These are phyloP conservation scores for Urocyon cinereoargenteus DNA, from an alignment of 2,797 vertebrate genomes.

Conservation along the genomic window DNA sequence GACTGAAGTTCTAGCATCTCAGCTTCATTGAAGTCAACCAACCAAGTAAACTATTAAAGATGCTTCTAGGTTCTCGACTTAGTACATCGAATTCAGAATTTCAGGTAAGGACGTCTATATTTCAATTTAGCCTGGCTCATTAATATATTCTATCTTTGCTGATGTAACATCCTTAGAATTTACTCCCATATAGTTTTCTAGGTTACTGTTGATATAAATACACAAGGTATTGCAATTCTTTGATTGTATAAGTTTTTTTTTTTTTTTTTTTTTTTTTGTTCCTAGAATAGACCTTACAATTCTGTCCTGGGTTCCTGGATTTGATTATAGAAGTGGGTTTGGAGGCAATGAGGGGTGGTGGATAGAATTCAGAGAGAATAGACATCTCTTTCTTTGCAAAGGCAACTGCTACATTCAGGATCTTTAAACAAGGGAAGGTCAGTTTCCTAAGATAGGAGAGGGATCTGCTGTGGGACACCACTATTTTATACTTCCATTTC, in stretches of 20 bases:
- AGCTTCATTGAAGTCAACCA: background rate
- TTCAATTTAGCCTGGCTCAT: background rate
- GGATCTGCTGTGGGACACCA: background rate
- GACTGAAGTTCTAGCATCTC: background rate
- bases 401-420: background rate
- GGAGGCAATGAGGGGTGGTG: background rate
- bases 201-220: background rate
- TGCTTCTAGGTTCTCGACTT: background rate
- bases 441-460: background rate
- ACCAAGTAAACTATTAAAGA: background rate
- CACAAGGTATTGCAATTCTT: background rate
- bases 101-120: background rate
- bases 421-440: background rate
- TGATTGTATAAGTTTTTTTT: background rate
- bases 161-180: background rate
- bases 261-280: background rate
- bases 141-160: background rate
- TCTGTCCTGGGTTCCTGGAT: background rate
- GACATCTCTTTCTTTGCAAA: background rate
- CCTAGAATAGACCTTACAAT: background rate
- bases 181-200: background rate
- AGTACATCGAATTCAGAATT: conserved; percentile 2
- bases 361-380: background rate
- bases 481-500: background rate
- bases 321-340: conserved; percentile 30